Percentiles rank a stretch among this genome's conserved stretches.
Evolutionary conservation across 2,113 vertebrate genomes (phyloP).

Genomic region (Myrmecophaga tridactyla): DNA sequence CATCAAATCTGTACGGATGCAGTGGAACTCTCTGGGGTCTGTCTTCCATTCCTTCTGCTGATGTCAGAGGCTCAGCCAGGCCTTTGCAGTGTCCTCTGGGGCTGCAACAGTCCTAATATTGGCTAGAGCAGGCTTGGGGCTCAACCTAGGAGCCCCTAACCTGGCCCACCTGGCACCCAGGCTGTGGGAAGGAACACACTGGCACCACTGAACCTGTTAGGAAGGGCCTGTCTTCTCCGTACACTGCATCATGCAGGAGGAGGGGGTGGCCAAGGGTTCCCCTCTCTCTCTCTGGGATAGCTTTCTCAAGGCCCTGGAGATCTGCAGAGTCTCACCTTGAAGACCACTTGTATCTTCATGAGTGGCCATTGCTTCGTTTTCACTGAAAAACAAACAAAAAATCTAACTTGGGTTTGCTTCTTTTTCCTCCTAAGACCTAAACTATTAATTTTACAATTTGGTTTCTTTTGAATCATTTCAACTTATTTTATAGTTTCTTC

Average conservation of each 20-base stretch:
- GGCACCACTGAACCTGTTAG: no score
- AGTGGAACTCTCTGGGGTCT: background rate
- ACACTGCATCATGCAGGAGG: background rate
- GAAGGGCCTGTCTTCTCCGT: background rate
- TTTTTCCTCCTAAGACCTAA: background rate
- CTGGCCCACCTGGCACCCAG: background rate
- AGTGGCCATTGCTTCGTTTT: background rate
- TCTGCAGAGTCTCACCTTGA: background rate
- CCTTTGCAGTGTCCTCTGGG: background rate
- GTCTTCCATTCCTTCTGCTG: background rate
- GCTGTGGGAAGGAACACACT: fast-evolving
- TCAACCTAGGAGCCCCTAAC: background rate
- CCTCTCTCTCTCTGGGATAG: background rate
- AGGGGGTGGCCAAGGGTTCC: background rate
- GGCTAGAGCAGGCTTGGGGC: background rate
- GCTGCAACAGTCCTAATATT: background rate
- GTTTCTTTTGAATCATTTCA: background rate
- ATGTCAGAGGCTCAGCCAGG: fast-evolving
- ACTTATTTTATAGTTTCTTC: background rate
- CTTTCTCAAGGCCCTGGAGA: background rate
- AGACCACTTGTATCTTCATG: no score
- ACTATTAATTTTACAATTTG: fast-evolving
- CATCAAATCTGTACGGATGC: fast-evolving
- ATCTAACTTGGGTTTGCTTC: background rate
- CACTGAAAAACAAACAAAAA: background rate